Evolutionary conservation across 2,797 vertebrate genomes (phyloP).

Genomic region (Varecia variegata): DNA sequence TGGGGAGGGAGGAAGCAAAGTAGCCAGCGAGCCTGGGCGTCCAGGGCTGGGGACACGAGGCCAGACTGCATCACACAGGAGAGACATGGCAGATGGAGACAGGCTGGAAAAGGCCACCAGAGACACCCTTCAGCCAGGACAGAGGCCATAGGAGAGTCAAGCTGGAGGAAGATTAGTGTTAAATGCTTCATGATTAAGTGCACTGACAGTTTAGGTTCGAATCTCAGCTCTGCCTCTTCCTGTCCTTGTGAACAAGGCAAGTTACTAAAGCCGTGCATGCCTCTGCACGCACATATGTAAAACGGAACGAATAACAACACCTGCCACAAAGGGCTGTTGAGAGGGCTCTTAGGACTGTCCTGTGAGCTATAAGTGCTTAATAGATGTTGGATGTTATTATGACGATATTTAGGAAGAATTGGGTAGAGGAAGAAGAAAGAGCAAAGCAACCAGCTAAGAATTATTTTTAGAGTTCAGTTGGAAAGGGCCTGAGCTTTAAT

Average conservation of each 20-base stretch:
- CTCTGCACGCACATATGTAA: not conserved
- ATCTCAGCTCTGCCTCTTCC: not conserved
- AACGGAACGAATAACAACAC: not conserved
- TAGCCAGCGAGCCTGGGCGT: not conserved
- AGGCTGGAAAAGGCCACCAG: not conserved
- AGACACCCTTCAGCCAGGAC: not conserved
- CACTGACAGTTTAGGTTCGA: not conserved
- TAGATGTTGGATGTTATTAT: not conserved
- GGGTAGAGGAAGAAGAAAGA: not conserved
- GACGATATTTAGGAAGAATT: not conserved
- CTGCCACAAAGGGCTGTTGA: not conserved
- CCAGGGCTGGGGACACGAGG: accelerated
- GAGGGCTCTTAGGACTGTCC: not conserved
- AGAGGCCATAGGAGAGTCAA: not conserved
- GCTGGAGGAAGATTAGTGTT: not conserved
- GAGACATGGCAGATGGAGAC: not conserved
- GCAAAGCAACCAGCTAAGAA: not conserved
- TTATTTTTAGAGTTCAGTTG: not conserved
- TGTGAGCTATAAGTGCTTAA: not conserved
- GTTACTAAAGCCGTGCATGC: not conserved
- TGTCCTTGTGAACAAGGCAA: not conserved
- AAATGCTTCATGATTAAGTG: not conserved
- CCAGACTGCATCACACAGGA: not conserved
- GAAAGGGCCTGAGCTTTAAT: not conserved
- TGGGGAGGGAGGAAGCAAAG: not conserved